Evolutionary conservation across 2,888 invertebrate genomes (phyloP).

Genomic region (Temnothorax rugatulus): DNA sequence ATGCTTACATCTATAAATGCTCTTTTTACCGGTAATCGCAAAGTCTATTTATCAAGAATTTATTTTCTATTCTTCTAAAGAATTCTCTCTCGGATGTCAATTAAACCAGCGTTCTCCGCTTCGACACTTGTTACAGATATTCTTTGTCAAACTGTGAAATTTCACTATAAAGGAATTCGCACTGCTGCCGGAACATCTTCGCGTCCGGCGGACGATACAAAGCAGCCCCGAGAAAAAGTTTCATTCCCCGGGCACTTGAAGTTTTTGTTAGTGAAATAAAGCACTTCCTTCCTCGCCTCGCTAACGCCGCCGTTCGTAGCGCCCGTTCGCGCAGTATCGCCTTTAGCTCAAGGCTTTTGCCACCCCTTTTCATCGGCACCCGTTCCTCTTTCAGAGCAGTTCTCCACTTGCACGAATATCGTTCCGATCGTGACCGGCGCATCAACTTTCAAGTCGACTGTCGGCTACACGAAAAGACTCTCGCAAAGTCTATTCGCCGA

Average conservation of each 20-base stretch:
- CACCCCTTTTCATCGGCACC: constrained; percentile 53
- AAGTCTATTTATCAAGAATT: constrained; percentile 5
- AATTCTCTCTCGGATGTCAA: not conserved
- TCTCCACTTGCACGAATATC: constrained; percentile 54
- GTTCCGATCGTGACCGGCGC: constrained; percentile 53
- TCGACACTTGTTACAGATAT: constrained; percentile 56
- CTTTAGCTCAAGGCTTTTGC: constrained; percentile 41
- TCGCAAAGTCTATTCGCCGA: constrained; percentile 30
- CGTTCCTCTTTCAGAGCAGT: constrained; percentile 42
- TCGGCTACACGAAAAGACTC: constrained; percentile 47
- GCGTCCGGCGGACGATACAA: constrained; percentile 67
- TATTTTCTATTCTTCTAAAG: not conserved
- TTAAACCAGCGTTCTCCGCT: constrained; percentile 26
- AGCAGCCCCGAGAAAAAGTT: constrained; percentile 71
- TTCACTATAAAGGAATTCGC: constrained; percentile 59
- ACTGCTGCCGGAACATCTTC: constrained; percentile 54
- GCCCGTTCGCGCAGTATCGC: constrained; percentile 28
- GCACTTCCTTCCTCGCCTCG: constrained; percentile 49
- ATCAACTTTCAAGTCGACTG: constrained; percentile 50
- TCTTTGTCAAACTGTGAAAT: constrained; percentile 66
- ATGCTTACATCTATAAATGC: not conserved
- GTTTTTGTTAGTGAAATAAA: constrained; percentile 76
- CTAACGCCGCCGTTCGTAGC: constrained; percentile 41
- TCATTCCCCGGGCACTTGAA: constrained; percentile 70
- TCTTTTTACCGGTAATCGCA: not conserved